Evolutionary conservation across 2,888 invertebrate species (phyloP), one percentile per base, ranked within the genome.

Genomic region (Drosophila multiciliata): DNA sequence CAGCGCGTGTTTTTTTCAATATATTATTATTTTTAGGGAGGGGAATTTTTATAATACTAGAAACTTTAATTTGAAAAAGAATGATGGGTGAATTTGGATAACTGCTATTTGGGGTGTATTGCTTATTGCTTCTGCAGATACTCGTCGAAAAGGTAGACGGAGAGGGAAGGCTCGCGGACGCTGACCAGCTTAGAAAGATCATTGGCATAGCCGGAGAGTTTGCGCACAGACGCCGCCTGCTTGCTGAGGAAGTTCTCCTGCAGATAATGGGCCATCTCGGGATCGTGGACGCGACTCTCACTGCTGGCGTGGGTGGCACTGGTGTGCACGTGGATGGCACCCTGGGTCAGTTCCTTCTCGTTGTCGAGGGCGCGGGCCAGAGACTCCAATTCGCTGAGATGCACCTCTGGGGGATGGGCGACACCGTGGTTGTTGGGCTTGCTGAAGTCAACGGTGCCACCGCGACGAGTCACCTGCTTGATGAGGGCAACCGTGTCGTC

Each of bases 111-210:
- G 12, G 12, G 4, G 59, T 48, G 52, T 73, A 60, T 61, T 32
- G 48, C 72, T 92, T 92, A 93, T 75, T 92, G 91, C 85, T 93
- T 93, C 74, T 91, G 89, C 81, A 93, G 89, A 73, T 92, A 93
- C 90, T 97, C 96, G 93, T 97, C 97, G 91, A 97, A 97, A 81
- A 97, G 91, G 90, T 95, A 97, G 68, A 97, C 91, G 12, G 95
- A 94, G 64, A 97, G 93, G 1, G 96, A 95, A 61, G 95, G 93
- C 83, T 96, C 96, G 53, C 93, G 92, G 26, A 86, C 75, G 53
- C 93, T 93, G 75, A 96, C 93, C 90, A 97, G 93, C 63, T 94
- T 94, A 91, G 95, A 95, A 88, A 97, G 94, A 93, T 97, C 97
- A 20, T 94, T 94, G 66, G 95, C 94, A 93, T 96, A 95, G 3